These are phyloP conservation scores for Aelia acuminata DNA, from an alignment of 2,888 invertebrate genomes.

Conservation along the genomic window DNA sequence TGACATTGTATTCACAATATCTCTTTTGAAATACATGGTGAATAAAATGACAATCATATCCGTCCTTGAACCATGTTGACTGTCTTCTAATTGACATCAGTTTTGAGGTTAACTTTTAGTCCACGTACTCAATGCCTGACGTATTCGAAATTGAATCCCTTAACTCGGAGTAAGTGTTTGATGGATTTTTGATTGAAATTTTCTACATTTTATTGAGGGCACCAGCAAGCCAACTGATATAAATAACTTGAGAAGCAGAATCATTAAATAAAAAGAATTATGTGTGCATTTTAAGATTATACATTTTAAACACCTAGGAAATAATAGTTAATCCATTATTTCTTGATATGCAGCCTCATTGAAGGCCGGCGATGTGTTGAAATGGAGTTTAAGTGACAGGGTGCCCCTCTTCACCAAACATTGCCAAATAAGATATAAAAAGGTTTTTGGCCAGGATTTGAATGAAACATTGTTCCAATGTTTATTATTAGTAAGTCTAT, in stretches of 20 bases:
- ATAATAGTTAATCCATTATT: neutral
- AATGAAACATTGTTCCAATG: neutral
- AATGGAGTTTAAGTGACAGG: neutral
- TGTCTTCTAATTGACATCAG: constrained; percentile 19
- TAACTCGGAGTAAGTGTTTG: neutral
- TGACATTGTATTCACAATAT: neutral
- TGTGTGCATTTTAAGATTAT: too few relatives aligned
- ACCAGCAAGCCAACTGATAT: too few relatives aligned
- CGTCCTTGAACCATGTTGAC: constrained; percentile 21
- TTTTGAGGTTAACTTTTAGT: constrained; percentile 35
- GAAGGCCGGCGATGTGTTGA: neutral
- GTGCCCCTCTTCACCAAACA: neutral
- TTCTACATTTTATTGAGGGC: too few relatives aligned
- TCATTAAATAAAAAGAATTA: too few relatives aligned
- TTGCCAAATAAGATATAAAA: constrained; percentile 8
- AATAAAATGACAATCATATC: neutral
- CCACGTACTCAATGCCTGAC: neutral
- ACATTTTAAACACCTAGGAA: too few relatives aligned
- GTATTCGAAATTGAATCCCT: neutral
- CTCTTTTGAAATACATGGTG: too few relatives aligned
- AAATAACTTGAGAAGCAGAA: too few relatives aligned
- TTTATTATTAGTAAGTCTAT: neutral
- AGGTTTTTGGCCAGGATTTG: neutral
- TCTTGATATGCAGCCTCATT: neutral
- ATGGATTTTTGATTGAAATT: neutral